phyloP scores from a whole-genome alignment of 2,888 invertebrate species.

The Nudaria mundana region DNA sequence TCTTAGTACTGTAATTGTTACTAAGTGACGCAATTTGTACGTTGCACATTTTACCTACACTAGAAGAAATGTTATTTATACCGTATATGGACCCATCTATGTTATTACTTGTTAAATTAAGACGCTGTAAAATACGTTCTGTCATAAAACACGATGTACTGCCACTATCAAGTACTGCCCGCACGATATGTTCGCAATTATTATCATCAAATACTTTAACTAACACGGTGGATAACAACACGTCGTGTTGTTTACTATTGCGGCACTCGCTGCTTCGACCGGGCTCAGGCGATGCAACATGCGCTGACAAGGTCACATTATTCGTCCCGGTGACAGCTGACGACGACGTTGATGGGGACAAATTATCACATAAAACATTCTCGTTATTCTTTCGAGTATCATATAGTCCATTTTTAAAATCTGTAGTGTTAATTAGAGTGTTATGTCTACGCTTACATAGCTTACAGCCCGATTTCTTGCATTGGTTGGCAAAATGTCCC shows the following conservation, averaged over 20 bases:
- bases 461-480: conserved; percentile 15
- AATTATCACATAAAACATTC: no score
- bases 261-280: no score
- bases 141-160: background rate
- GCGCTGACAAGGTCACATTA: background rate
- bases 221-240: background rate
- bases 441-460: conserved; percentile 12
- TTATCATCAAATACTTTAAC: no score
- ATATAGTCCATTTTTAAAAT: background rate
- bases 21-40: conserved; percentile 10
- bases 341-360: no score
- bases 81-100: conserved; percentile 1
- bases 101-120: background rate
- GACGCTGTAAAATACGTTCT: background rate
- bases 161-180: background rate
- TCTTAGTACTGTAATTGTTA: conserved; percentile 6
- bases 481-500: conserved; percentile 18
- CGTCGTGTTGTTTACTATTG: no score
- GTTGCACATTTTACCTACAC: conserved; percentile 12
- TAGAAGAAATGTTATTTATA: conserved; percentile 12
- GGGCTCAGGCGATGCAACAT: no score
- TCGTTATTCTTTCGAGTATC: background rate
- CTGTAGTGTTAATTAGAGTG: conserved; percentile 9
- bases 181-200: no score
- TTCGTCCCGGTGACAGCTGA: no score